These are phyloP conservation scores for Steinernema khuongi DNA, from an alignment of 1,140 invertebrate genomes.

Conservation along the genomic window DNA sequence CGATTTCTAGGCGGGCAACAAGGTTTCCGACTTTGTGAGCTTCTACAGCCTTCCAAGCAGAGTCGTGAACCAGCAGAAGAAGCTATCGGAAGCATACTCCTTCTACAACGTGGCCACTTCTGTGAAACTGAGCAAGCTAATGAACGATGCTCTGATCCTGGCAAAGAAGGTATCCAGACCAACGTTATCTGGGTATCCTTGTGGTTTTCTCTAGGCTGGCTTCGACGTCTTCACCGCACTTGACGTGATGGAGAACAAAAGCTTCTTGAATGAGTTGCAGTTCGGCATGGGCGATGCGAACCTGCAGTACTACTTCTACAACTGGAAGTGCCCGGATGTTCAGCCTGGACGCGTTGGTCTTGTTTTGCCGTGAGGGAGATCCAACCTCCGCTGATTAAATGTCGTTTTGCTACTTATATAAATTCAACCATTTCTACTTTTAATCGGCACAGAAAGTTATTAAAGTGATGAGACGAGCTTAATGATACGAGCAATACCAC, in stretches of 20 bases:
- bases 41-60: conserved; percentile 98
- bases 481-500: no score
- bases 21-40: conserved; percentile 78
- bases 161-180: conserved; percentile 77
- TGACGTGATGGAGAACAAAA: conserved; percentile 96
- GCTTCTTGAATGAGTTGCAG: conserved; percentile 87
- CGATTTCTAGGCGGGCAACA: conserved; percentile 63
- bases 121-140: conserved; percentile 80
- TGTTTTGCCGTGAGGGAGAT: conserved; percentile 51
- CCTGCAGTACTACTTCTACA: conserved; percentile 98
- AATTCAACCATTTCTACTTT: no score
- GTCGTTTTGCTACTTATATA: no score
- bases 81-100: conserved; percentile 89
- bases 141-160: conserved; percentile 90
- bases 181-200: conserved; percentile 9
- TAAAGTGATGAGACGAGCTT: no score
- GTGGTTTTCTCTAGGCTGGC: conserved; percentile 66
- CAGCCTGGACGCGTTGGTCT: conserved; percentile 65
- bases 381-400: no score
- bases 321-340: conserved; percentile 94
- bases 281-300: conserved; percentile 99
- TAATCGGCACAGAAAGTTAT: no score
- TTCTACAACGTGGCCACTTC: conserved; percentile 93
- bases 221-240: conserved; percentile 99
- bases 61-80: conserved; percentile 95